Evolutionary conservation across 2,113 vertebrate genomes (phyloP), one percentile per base, ranked within the genome.

Genomic region (Gnathonemus longibarbis): DNA sequence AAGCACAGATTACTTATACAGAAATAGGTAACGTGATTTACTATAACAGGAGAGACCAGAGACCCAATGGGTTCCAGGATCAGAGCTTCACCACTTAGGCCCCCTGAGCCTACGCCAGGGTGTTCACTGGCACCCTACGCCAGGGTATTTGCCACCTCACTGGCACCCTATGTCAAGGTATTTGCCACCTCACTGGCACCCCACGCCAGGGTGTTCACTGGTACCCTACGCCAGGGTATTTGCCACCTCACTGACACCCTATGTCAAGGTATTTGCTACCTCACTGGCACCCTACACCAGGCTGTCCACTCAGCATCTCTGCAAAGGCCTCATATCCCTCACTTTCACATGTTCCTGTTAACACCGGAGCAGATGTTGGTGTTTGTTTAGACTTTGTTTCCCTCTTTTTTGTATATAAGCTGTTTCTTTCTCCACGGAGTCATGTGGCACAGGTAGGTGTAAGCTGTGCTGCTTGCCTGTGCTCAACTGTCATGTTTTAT

Each of bases 391-490:
- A 35, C 83, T 90, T 92, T 94, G 91, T 83, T 93, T 5, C 42
- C 88, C 91, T 94, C 90, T 91, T 93, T 93, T 92, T 93, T 92
- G 90, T 90, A 83, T 94, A 94, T 95, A 96, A 97, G 95, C 94
- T 92, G 95, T 95, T 95, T 95, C 95, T 92, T 91, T 95, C 94
- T 49, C 93, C 91, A 85, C 90, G 92, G 96, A 96, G 94, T 95
- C 94, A 88, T 92, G 90, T 92, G 94, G 94, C 91, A 91, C 88
- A 95, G 96, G 96, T 96, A 96, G 95, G 95, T 96, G 90, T 91
- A 91, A 91, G 91, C 53, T 92, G 89, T 94, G 89, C 89, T 66
- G 92, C 91, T 93, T 94, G 91, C 91, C 88, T 92, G 70, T 91
- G 13, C 90, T 83, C 84, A 6, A 46, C 24, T 48, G 27, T 80